A percentile compares a stretch with the other conserved stretches of the same genome.
Conservation (phyloP, 2,113 vertebrate genomes). For the Saguinus midas region DNA sequence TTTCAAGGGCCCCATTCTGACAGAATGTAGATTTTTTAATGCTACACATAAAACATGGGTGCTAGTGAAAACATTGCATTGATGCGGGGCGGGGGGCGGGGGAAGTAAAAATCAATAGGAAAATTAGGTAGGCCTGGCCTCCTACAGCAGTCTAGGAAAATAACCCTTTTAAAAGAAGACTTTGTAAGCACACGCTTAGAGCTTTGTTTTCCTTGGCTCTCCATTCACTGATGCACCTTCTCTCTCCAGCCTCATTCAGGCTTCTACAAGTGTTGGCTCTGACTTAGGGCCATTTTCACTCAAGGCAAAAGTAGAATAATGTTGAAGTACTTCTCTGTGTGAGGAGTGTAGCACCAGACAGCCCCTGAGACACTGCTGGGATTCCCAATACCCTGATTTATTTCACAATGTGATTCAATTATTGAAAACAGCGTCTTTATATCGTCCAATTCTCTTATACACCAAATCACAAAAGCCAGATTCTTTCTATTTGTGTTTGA, state of each 20-base stretch:
- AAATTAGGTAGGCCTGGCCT: conserved; percentile 74
- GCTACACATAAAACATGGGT: conserved; percentile 73
- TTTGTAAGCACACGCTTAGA: background rate
- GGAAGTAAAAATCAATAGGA: conserved; percentile 77
- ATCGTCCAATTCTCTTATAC: conserved; percentile 76
- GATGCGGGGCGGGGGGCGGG: conserved; percentile 32
- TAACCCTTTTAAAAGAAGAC: background rate
- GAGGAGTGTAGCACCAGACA: conserved; percentile 20
- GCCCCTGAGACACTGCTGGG: conserved; percentile 35
- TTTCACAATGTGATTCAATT: conserved; percentile 81
- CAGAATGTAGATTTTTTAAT: conserved; percentile 77
- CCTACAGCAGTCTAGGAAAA: conserved; percentile 38
- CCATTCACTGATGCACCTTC: conserved; percentile 10
- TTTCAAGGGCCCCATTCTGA: conserved; percentile 72
- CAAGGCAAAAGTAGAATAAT: conserved; percentile 20
- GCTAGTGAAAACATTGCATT: conserved; percentile 73
- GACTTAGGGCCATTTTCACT: conserved; percentile 37
- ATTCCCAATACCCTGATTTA: conserved; percentile 75
- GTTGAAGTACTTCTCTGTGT: conserved; percentile 11
- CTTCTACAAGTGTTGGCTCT: conserved; percentile 35
- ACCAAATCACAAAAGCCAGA: conserved; percentile 78
- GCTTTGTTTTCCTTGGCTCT: conserved; percentile 45
- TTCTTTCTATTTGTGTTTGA: conserved; percentile 78
- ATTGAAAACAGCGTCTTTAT: conserved; percentile 82
- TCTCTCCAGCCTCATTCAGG: conserved; percentile 45